A percentile compares a stretch with the other conserved stretches of the same genome.
These are phyloP conservation scores for Glaucopsyche alexis DNA, from an alignment of 2,888 invertebrate genomes.

Conservation along the genomic window DNA sequence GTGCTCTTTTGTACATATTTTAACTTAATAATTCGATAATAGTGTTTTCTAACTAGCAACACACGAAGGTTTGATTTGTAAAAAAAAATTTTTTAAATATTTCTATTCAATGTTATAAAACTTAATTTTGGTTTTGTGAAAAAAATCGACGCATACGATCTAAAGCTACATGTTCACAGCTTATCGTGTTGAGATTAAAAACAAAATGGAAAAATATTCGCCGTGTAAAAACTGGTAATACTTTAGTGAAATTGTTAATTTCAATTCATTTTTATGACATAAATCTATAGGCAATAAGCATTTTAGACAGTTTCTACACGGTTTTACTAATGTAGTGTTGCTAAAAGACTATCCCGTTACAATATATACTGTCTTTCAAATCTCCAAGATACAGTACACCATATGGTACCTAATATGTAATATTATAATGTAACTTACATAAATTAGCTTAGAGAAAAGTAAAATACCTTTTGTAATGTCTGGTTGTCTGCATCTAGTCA, in stretches of 20 bases:
- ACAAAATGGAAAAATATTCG: not conserved
- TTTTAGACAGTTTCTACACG: constrained; percentile 19
- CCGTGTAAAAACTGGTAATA: constrained; percentile 21
- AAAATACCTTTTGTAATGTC: constrained; percentile 22
- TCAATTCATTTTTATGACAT: not conserved
- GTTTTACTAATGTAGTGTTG: constrained; percentile 8
- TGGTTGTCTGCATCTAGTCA: constrained; percentile 29
- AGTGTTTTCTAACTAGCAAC: not conserved
- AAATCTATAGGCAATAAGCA: not conserved
- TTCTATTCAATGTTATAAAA: constrained; percentile 24
- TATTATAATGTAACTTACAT: not conserved
- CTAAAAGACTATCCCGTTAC: constrained; percentile 4
- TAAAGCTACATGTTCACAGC: constrained; percentile 15
- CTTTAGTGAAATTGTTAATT: not conserved
- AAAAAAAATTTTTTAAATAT: not conserved
- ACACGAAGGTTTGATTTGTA: not conserved
- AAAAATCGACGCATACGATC: not conserved
- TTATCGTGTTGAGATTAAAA: constrained; percentile 14
- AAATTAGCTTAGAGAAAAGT: not conserved
- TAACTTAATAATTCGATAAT: not conserved
- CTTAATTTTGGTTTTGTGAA: constrained; percentile 21
- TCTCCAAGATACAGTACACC: not conserved
- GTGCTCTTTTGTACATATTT: not conserved
- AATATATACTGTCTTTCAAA: not conserved
- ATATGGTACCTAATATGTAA: too few species aligned